Evolutionary conservation across 2,113 vertebrate genomes (phyloP), one percentile per base, ranked within the genome.

Genomic region (Gavialis gangeticus): DNA sequence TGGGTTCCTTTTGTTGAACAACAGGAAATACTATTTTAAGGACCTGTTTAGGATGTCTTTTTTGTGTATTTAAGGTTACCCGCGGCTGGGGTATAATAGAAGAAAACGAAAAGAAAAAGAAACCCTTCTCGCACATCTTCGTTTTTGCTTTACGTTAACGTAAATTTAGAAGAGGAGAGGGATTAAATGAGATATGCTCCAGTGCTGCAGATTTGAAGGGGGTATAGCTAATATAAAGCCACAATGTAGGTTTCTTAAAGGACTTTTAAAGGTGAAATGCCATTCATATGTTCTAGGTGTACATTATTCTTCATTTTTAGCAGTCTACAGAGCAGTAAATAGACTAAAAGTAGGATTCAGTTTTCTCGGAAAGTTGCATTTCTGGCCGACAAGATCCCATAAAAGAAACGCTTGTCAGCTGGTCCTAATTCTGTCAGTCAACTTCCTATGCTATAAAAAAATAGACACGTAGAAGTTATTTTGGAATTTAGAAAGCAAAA

Each of bases 161-260:
- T 46, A 46, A 46, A 46, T 46, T 46, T 46, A 46, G 46, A 46
- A 46, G 46, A 46, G 46, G 46, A 46, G 8, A 46, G 46, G 46
- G 9, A 46, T 46, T 46, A 7, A 46, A 46, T 57, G 75, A 95
- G 63, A 30, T 14, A 62, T 79, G 46, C 60, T 93, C 87, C 81
- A 57, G 77, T 37, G n/a, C 55, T 28, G 59, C 69, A 30, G 87
- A 85, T 93, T 89, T 92, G 87, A 95, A 89, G 81, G 37, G 17
- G 60, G 24, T 63, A 28, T 81, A 55, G 57, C 9, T 85, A 28
- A 69, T 89, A 87, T 58, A 83, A 85, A 88, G 3, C 7, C 3
- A 57, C 81, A 63, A 82, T 64, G 34, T 10, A 90, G 79, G 73
- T n/a, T 28, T 30, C 55, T 28, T 13, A n/a, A 63, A 90, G 83